A percentile compares a stretch with the other conserved stretches of the same genome.
phyloP scores from a whole-genome alignment of 2,888 invertebrate species.

The Drosophila anomelani region DNA sequence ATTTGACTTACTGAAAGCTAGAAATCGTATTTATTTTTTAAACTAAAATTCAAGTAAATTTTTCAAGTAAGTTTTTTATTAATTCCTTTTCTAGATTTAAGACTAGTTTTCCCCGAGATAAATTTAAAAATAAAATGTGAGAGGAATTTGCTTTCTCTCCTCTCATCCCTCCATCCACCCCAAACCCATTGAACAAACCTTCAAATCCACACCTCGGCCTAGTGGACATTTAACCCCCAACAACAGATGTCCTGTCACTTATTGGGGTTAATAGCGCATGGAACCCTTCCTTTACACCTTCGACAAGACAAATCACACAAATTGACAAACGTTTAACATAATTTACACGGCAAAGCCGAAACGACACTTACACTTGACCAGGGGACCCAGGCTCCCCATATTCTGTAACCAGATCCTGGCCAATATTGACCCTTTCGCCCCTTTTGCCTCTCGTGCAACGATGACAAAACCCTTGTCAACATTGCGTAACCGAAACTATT shows the following conservation, averaged over 20 bases:
- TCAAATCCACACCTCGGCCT: constrained; percentile 32
- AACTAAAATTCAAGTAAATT: background rate
- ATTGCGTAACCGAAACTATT: constrained; percentile 75
- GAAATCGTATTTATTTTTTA: background rate
- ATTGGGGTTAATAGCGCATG: constrained; percentile 64
- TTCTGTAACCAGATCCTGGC: constrained; percentile 25
- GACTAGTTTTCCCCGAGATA: background rate
- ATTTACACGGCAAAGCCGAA: constrained; percentile 73
- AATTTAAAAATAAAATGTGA: background rate
- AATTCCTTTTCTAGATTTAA: background rate
- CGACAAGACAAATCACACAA: constrained; percentile 75
- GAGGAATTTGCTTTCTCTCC: background rate
- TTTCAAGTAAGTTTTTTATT: background rate
- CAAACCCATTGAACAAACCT: background rate
- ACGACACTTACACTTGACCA: constrained; percentile 76
- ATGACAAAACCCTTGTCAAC: constrained; percentile 79
- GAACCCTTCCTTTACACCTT: constrained; percentile 63
- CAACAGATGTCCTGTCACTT: constrained; percentile 20
- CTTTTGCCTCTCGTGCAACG: constrained; percentile 10
- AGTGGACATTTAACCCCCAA: background rate
- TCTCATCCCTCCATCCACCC: too few species aligned
- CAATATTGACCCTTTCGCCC: constrained; percentile 66
- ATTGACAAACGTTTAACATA: constrained; percentile 81
- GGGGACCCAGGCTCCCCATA: constrained; percentile 10
- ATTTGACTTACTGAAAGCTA: background rate